Evolutionary conservation across 2,797 vertebrate species (phyloP), one percentile per base, ranked within the genome.

Genomic region (Fistularia tabacaria): DNA sequence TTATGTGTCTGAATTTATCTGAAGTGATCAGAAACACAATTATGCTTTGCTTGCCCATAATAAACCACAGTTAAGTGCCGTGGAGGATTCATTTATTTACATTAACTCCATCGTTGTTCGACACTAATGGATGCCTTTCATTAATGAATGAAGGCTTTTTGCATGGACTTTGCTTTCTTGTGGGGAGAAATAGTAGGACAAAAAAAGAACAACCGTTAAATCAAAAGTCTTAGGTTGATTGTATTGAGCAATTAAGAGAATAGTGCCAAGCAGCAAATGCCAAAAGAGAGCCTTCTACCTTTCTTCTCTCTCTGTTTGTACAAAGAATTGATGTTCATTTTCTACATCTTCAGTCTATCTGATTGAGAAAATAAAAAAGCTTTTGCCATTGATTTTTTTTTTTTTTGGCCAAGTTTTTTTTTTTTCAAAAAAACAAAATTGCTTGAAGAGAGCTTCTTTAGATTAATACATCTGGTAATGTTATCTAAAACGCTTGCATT

Each of bases 61-160:
- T 90, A 88, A 87, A 89, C 64, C 82, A 74, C 56, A 64, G 79
- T 81, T 89, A 88, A 91, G 80, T 86, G 84, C 85, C 76, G 85
- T 84, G 82, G 86, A 87, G 85, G 74, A 88, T 89, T 89, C 85
- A 90, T 90, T 89, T 89, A 87, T 91, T 89, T 88, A 87, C 83
- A 88, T 91, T 87, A 90, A 87, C 80, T 83, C 64, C 58, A 76
- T 84, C 67, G 64, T 61, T 6, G 59, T 57, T 57, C 49, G 84
- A 85, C 89, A 85, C 80, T 87, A 90, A 90, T 86, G 78, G 86
- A 90, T 89, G 82, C 68, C 79, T 88, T 90, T 89, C 84, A 89
- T 90, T 88, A 90, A 87, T 79, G 77, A 85, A 85, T 81, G 76
- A 86, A 71, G 51, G 80, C 75, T 88, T 25, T 70, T 74, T 5